Evolutionary conservation across 2,888 invertebrate genomes (phyloP), one percentile per base, ranked within the genome.

Genomic region (Melinopterus prodromus): DNA sequence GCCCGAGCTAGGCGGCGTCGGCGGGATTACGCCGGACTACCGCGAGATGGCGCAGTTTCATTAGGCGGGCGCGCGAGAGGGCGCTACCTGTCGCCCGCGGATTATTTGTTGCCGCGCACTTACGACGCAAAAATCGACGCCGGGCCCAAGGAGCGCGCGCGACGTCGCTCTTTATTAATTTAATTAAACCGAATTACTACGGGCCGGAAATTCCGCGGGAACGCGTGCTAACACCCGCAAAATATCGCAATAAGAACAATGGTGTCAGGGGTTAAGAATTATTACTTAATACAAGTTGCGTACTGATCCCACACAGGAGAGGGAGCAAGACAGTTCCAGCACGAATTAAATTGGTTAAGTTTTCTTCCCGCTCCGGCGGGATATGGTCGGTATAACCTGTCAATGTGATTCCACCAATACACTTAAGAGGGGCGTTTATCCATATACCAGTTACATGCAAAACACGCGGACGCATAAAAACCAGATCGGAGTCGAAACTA

Each of bases 21-120:
- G 53, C 53, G 53, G 53, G 53, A 53, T 53, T 53, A 53, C 53
- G 85, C 86, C 71, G 76, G 78, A 76, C 69, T 70, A 70, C 77
- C 69, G 53, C 16, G 14, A 16, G 35, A 69, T 78, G 78, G 35
- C 71, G 36, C 36, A 37, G 74, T 87, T 87, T 87, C 85, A 86
- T 86, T 85, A 86, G 83, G 83, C 81, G 80, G 84, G 86, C 86
- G 86, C 86, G 87, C 83, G 74, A 35, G 16, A 35, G 12, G 74
- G 74, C 37, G 74, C 74, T 37, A 74, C 74, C 74, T 74, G 74
- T 74, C 74, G 53, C 53, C 36, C 74, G 74, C 74, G 74, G 74
- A 84, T 86, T 86, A 86, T 86, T 86, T 86, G 86, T 86, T 84
- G 83, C 85, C 26, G 26, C 26, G 26, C 26, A 26, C 26, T 26